Percentiles rank a stretch among this genome's conserved stretches.
Conservation (phyloP, 2,888 invertebrate genomes). For the Latrodectus elegans region DNA sequence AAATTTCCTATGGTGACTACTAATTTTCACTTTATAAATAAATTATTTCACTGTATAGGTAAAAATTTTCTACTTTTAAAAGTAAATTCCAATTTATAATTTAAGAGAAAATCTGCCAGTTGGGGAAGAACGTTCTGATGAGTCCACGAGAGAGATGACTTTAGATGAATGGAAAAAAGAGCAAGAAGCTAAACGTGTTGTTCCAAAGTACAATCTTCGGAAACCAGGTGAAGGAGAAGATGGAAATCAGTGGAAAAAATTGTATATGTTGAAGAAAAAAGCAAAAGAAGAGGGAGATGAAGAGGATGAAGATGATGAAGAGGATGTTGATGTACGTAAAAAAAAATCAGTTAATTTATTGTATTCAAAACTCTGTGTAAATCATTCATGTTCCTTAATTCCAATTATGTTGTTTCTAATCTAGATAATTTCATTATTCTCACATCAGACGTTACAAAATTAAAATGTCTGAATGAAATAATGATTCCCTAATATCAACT, state of each 20-base stretch:
- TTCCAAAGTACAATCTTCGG: slow-evolving; percentile 91
- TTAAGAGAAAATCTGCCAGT: slow-evolving; percentile 68
- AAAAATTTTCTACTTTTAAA: no score
- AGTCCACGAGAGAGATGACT: slow-evolving; percentile 89
- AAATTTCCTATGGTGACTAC: no score
- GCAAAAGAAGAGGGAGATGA: slow-evolving; percentile 73
- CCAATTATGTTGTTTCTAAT: background rate
- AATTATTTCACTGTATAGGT: no score
- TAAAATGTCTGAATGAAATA: no score
- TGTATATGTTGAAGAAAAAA: slow-evolving; percentile 80
- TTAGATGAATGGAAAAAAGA: slow-evolving; percentile 95
- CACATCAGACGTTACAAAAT: no score
- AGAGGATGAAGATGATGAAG: slow-evolving; percentile 78
- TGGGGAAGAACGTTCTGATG: slow-evolving; percentile 77
- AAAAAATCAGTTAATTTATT: background rate
- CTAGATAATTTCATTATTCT: background rate
- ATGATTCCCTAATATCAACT: no score
- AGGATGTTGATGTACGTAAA: slow-evolving; percentile 54
- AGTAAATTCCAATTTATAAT: no score
- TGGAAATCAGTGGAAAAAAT: slow-evolving; percentile 84
- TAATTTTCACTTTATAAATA: no score
- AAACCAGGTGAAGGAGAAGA: slow-evolving; percentile 96
- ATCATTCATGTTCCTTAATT: background rate
- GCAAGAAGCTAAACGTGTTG: slow-evolving; percentile 83
- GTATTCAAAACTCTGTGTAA: background rate